phyloP scores from a whole-genome alignment of 2,113 vertebrate genomes.

The Tragulus kanchil region DNA sequence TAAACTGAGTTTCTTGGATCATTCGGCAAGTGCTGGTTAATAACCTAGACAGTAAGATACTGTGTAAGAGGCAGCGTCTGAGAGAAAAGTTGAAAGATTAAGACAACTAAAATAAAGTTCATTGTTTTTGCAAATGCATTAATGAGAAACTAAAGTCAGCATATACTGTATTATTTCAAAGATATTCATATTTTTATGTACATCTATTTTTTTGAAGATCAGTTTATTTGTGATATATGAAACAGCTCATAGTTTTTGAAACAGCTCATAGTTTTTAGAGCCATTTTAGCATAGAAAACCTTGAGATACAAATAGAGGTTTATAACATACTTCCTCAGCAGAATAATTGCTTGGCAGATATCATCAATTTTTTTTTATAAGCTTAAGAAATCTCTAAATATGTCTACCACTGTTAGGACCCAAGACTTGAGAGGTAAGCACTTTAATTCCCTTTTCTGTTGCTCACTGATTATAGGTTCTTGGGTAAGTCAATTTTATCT shows the following conservation, averaged over 20 bases:
- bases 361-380: background rate
- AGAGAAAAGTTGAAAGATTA: background rate
- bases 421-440: background rate
- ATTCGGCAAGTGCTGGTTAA: background rate
- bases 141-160: background rate
- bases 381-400: background rate
- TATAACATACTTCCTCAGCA: background rate
- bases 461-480: background rate
- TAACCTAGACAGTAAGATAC: background rate
- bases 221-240: background rate
- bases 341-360: constrained; percentile 21
- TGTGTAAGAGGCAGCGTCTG: background rate
- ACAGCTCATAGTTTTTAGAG: background rate
- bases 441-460: constrained; percentile 47
- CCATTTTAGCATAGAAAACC: constrained; percentile 15
- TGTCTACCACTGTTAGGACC: background rate
- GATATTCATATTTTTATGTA: background rate
- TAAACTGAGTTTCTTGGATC: background rate
- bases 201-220: background rate
- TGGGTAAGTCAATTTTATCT: background rate
- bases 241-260: background rate
- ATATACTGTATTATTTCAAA: background rate
- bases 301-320: constrained; percentile 20
- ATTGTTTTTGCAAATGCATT: background rate
- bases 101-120: background rate